Conservation (phyloP, 2,888 invertebrate species). For the Mamestra brassicae region DNA sequence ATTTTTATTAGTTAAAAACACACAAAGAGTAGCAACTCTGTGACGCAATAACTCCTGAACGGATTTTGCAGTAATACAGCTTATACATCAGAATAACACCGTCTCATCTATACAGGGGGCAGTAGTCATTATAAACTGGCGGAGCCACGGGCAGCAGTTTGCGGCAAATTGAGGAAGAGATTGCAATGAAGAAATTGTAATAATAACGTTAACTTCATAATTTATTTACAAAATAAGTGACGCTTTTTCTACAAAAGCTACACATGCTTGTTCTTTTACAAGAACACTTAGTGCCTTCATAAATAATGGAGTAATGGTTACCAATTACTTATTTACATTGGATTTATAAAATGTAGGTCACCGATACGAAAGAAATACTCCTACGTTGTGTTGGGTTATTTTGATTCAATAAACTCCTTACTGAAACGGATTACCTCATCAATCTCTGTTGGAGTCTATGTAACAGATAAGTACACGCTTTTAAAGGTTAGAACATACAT, state of each 20-base stretch:
- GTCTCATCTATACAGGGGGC: no score
- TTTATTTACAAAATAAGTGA: constrained; percentile 1
- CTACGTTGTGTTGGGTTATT: background rate
- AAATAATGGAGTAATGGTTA: constrained; percentile 31
- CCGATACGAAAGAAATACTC: constrained; percentile 6
- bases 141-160: no score
- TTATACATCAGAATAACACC: no score
- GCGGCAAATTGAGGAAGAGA: background rate
- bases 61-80: background rate
- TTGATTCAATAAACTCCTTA: constrained; percentile 22
- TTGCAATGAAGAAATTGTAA: constrained; percentile 4
- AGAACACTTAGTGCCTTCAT: constrained; percentile 18
- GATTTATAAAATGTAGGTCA: constrained; percentile 48
- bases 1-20: no score
- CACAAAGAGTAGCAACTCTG: no score
- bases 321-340: constrained; percentile 36
- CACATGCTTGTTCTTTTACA: constrained; percentile 9
- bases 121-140: no score
- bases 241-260: background rate
- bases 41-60: no score
- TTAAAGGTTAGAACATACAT: background rate
- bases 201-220: background rate
- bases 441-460: constrained; percentile 11
- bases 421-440: constrained; percentile 3
- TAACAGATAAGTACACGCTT: background rate